These are phyloP conservation scores for Cryptoprocta ferox DNA, from an alignment of 2,797 vertebrate species.

Conservation along the genomic window DNA sequence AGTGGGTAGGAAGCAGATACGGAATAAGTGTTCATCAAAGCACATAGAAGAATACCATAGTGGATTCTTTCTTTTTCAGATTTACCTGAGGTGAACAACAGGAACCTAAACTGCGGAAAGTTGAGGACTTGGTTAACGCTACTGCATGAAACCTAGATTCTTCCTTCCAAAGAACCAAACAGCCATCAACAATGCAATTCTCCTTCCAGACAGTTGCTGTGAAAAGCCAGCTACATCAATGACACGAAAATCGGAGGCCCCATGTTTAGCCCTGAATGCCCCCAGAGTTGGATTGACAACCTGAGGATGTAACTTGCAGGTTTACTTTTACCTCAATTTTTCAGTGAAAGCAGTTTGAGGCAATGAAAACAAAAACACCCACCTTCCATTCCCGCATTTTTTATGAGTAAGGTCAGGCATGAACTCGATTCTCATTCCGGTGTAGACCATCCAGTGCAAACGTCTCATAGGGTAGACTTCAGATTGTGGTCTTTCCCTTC, in stretches of 20 bases:
- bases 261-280: neutral
- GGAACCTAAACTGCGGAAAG: neutral
- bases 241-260: neutral
- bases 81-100: neutral
- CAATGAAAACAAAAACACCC: neutral
- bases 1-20: neutral
- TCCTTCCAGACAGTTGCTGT: neutral
- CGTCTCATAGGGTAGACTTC: neutral
- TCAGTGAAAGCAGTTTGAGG: neutral
- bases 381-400: neutral
- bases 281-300: neutral
- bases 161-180: neutral
- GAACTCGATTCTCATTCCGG: neutral
- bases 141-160: fast-evolving
- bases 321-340: neutral
- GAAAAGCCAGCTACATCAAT: neutral
- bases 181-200: neutral
- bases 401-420: neutral
- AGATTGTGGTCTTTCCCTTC: neutral
- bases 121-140: neutral
- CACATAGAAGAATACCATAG: neutral
- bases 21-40: conserved; percentile 34
- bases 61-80: neutral
- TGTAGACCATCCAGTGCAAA: neutral
- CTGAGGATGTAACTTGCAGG: neutral